These are phyloP conservation scores for cat (Felis catus) DNA, from an alignment of 2,113 vertebrate species.

Conservation along the genomic window DNA sequence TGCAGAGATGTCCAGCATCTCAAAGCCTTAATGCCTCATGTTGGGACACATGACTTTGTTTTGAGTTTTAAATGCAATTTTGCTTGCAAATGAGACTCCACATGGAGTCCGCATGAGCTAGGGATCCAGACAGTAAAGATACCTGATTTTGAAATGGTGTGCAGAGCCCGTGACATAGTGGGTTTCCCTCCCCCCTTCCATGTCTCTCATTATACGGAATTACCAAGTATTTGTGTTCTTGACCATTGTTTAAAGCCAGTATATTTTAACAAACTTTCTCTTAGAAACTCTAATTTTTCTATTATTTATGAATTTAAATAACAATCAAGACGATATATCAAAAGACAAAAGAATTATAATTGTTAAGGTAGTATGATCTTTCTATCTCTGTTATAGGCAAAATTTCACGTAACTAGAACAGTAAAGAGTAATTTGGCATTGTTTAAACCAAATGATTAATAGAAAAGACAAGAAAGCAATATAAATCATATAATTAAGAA, in stretches of 20 bases:
- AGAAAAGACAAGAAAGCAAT: slow-evolving; percentile 60
- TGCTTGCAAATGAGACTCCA: background rate
- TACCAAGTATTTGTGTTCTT: slow-evolving; percentile 36
- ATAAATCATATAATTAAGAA: slow-evolving; percentile 67
- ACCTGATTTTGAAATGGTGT: background rate
- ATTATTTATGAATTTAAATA: slow-evolving; percentile 54
- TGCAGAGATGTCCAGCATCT: background rate
- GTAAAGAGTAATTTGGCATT: slow-evolving; percentile 47
- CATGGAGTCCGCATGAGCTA: background rate
- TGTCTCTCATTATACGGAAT: background rate
- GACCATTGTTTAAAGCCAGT: slow-evolving; percentile 14
- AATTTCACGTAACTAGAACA: slow-evolving; percentile 44
- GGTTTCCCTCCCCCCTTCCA: background rate
- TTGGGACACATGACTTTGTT: background rate
- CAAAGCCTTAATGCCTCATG: background rate
- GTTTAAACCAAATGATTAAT: slow-evolving; percentile 53
- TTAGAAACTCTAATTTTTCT: slow-evolving; percentile 49
- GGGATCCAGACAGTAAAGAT: background rate
- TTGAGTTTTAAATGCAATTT: slow-evolving; percentile 7
- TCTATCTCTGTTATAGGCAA: slow-evolving; percentile 62
- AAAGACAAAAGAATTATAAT: slow-evolving; percentile 47
- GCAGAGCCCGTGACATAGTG: background rate
- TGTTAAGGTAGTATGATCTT: slow-evolving; percentile 47
- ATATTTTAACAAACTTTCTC: slow-evolving; percentile 46
- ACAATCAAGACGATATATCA: slow-evolving; percentile 42